A percentile compares a stretch with the other conserved stretches of the same genome.
phyloP scores from a whole-genome alignment of 2,113 vertebrate genomes.

The Ctenomys sociabilis region DNA sequence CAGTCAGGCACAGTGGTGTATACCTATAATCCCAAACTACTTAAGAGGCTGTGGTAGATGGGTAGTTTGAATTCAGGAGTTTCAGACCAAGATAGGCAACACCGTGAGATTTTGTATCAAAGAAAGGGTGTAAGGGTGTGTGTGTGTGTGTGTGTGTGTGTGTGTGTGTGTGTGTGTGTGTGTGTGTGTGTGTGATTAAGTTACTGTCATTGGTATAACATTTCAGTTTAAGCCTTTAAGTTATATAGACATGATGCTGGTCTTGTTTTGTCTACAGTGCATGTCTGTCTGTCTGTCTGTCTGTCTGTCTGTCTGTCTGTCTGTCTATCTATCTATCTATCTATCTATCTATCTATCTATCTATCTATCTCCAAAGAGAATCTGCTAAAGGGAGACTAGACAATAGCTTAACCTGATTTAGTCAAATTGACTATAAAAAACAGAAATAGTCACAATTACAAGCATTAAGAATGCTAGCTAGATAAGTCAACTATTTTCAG shows the following conservation, averaged over 20 bases:
- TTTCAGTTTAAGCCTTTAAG: not conserved
- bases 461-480: not conserved
- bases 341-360: not conserved
- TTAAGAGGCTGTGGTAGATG: not conserved
- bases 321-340: no score
- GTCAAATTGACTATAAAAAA: not conserved
- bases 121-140: not conserved
- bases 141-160: no score
- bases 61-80: not conserved
- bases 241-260: not conserved
- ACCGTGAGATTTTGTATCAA: not conserved
- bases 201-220: not conserved
- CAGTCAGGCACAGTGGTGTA: not conserved
- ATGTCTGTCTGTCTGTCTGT: not conserved
- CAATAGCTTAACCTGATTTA: conserved; percentile 25
- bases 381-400: not conserved
- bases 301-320: not conserved
- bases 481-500: not conserved
- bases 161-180: no score
- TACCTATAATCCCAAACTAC: not conserved
- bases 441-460: not conserved
- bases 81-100: not conserved
- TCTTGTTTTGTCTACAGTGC: not conserved
- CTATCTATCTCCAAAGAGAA: conserved; percentile 1
- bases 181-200: not conserved